phyloP scores from a whole-genome alignment of 2,797 vertebrate genomes.

The Scarus forsteni region DNA sequence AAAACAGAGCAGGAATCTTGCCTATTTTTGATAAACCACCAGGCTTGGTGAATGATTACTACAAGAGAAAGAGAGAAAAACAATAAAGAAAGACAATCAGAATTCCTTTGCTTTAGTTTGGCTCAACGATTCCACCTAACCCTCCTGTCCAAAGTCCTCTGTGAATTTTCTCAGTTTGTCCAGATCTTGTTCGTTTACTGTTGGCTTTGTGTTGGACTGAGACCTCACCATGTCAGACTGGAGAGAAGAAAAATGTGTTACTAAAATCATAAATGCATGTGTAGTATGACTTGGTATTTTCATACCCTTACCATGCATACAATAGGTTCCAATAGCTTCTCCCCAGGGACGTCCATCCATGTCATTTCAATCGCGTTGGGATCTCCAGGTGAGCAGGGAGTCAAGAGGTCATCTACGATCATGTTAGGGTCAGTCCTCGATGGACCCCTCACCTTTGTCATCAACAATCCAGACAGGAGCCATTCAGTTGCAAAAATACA shows the following conservation, averaged over 20 bases:
- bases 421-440: constrained; percentile 87
- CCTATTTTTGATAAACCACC: constrained; percentile 38
- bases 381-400: constrained; percentile 96
- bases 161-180: constrained; percentile 98
- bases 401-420: constrained; percentile 89
- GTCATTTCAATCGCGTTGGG: constrained; percentile 93
- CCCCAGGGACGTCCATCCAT: constrained; percentile 96
- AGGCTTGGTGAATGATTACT: constrained; percentile 44
- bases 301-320: constrained; percentile 90
- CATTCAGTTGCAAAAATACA: not conserved
- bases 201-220: constrained; percentile 90
- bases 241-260: constrained; percentile 26
- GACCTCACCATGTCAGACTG: constrained; percentile 95
- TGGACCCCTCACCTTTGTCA: constrained; percentile 87
- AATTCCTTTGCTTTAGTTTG: constrained; percentile 80
- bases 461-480: constrained; percentile 1
- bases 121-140: constrained; percentile 81
- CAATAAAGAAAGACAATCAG: constrained; percentile 69
- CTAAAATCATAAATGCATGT: not conserved
- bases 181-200: constrained; percentile 97
- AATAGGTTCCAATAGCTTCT: constrained; percentile 93
- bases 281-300: not conserved
- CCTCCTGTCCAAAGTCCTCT: constrained; percentile 98
- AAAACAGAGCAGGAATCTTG: constrained; percentile 32
- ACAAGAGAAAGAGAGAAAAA: constrained; percentile 46